A percentile compares a stretch with the other conserved stretches of the same genome.
These are phyloP conservation scores for Pseudotriccus pelzelni DNA, from an alignment of 2,797 vertebrate species.

Conservation along the genomic window DNA sequence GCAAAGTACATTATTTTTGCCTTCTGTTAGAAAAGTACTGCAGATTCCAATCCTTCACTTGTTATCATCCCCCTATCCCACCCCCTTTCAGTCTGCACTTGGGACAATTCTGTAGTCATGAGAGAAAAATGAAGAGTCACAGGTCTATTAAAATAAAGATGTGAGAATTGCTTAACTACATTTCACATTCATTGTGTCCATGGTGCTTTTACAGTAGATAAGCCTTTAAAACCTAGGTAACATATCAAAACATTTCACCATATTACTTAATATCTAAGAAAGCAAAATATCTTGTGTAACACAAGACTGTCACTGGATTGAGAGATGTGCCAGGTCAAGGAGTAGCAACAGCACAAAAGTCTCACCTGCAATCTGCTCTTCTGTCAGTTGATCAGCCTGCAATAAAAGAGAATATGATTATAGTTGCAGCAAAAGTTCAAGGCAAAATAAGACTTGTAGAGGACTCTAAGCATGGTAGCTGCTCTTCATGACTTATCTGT, in stretches of 20 bases:
- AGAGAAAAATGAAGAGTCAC: background rate
- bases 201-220: background rate
- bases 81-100: background rate
- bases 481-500: background rate
- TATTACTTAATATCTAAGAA: background rate
- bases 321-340: slow-evolving; percentile 21
- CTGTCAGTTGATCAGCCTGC: slow-evolving; percentile 99
- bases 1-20: background rate
- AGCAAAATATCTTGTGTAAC: slow-evolving; percentile 32
- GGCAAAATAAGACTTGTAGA: background rate
- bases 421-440: background rate
- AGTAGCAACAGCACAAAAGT: background rate
- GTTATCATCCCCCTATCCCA: accelerated
- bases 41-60: background rate
- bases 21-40: background rate
- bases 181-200: background rate
- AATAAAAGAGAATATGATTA: slow-evolving; percentile 58
- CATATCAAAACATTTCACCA: background rate
- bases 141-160: background rate
- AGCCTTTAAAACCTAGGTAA: background rate
- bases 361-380: slow-evolving; percentile 99
- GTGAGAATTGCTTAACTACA: background rate
- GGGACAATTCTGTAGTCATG: background rate
- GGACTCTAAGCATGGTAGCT: background rate
- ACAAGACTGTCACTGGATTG: slow-evolving; percentile 23